These are phyloP conservation scores for Trichogramma evanescens DNA, from an alignment of 2,888 invertebrate genomes.

Conservation along the genomic window DNA sequence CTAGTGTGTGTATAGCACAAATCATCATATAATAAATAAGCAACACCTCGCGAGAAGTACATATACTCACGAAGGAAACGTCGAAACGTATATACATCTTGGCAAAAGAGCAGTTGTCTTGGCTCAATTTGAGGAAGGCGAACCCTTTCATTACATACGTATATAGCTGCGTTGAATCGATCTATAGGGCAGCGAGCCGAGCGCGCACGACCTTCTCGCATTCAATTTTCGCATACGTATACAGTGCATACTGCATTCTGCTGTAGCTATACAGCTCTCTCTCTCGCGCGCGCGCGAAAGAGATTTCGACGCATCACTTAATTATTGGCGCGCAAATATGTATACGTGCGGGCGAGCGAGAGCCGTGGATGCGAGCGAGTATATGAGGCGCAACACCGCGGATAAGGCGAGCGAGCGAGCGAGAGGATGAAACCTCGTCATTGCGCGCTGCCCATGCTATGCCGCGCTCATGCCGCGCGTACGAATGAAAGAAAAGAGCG, in stretches of 20 bases:
- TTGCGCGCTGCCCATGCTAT: constrained; percentile 16
- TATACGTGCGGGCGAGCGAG: constrained; percentile 14
- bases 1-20: no score
- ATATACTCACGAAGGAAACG: no score
- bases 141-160: no score
- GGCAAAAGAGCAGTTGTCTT: no score
- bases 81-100: no score
- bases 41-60: no score
- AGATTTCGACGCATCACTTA: constrained; percentile 25
- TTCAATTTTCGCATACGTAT: constrained; percentile 12
- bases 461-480: constrained; percentile 8
- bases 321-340: constrained; percentile 24
- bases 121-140: no score
- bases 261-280: constrained; percentile 5
- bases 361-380: constrained; percentile 23
- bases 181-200: no score
- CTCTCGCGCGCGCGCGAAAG: neutral
- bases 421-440: neutral
- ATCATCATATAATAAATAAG: no score
- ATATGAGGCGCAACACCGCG: constrained; percentile 19
- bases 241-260: no score
- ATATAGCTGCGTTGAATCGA: no score
- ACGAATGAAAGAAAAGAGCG: neutral
- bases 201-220: neutral
- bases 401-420: neutral